These are phyloP conservation scores for Clunio marinus DNA, from an alignment of 2,888 invertebrate species.

Conservation along the genomic window DNA sequence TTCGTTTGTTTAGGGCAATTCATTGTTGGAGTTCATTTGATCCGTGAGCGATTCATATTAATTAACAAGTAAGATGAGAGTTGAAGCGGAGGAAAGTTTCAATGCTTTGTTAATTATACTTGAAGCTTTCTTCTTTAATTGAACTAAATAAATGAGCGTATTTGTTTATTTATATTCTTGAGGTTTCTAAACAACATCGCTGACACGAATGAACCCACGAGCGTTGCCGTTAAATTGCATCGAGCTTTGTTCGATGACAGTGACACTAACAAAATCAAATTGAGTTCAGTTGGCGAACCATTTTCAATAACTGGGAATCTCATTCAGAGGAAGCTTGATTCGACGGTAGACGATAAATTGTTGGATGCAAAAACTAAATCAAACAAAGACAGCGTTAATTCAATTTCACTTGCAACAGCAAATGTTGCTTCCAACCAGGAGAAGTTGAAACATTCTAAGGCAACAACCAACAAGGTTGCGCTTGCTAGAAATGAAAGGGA, in stretches of 20 bases:
- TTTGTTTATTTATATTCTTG: no score
- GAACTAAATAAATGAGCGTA: no score
- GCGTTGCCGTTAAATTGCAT: conserved; percentile 37
- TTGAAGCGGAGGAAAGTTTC: no score
- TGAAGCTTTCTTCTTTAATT: no score
- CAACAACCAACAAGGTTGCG: no score
- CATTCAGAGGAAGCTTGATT: conserved; percentile 10
- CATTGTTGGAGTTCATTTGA: conserved; percentile 47
- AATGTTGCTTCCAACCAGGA: not conserved
- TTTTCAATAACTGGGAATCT: conserved; percentile 31
- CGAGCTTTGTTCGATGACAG: conserved; percentile 19
- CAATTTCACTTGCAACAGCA: not conserved
- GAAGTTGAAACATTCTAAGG: not conserved
- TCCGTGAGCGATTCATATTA: conserved; percentile 47
- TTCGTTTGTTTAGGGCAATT: conserved; percentile 43
- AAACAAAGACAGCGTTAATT: not conserved
- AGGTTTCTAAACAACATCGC: conserved; percentile 34
- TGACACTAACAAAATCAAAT: not conserved
- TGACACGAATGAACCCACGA: conserved; percentile 39
- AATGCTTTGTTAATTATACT: no score
- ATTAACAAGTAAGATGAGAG: conserved; percentile 44
- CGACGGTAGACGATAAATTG: conserved; percentile 3
- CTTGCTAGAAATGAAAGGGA: no score
- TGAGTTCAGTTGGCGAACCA: not conserved
- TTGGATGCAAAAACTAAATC: conserved; percentile 8